phyloP scores from a whole-genome alignment of 2,113 vertebrate genomes.

The Ceyx margarethae region DNA sequence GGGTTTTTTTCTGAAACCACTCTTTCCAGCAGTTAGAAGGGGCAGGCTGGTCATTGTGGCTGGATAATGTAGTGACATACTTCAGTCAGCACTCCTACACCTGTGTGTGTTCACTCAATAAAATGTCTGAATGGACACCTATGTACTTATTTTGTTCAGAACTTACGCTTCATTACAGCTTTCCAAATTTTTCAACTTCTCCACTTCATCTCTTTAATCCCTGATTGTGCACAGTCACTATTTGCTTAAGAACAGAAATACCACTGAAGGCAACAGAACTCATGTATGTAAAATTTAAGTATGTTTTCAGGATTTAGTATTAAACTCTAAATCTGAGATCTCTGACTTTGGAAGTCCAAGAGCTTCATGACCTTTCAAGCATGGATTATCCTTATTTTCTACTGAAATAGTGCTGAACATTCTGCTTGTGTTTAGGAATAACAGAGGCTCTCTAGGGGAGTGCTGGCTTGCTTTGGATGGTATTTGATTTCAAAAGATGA shows the following conservation, averaged over 20 bases:
- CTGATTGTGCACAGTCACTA: background rate
- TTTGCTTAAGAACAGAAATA: background rate
- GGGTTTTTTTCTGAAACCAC: background rate
- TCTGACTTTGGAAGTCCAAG: conserved; percentile 24
- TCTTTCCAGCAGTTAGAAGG: background rate
- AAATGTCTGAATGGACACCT: background rate
- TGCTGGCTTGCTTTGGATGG: background rate
- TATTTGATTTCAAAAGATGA: background rate
- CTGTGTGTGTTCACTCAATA: background rate
- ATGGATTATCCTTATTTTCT: conserved; percentile 30
- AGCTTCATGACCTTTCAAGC: conserved; percentile 14
- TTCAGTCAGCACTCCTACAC: background rate
- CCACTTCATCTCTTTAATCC: background rate
- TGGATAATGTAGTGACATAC: background rate
- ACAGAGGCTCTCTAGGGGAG: background rate
- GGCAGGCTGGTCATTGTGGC: background rate
- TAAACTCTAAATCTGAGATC: background rate
- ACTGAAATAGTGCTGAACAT: background rate
- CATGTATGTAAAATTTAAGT: background rate
- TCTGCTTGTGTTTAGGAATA: background rate
- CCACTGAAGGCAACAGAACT: background rate
- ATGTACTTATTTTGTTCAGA: background rate
- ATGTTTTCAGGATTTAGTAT: background rate
- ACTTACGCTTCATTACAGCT: background rate
- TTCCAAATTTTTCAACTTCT: background rate